A percentile compares a stretch with the other conserved stretches of the same genome.
These are phyloP conservation scores for Drosophila ezoana DNA, from an alignment of 2,888 invertebrate species.

Conservation along the genomic window DNA sequence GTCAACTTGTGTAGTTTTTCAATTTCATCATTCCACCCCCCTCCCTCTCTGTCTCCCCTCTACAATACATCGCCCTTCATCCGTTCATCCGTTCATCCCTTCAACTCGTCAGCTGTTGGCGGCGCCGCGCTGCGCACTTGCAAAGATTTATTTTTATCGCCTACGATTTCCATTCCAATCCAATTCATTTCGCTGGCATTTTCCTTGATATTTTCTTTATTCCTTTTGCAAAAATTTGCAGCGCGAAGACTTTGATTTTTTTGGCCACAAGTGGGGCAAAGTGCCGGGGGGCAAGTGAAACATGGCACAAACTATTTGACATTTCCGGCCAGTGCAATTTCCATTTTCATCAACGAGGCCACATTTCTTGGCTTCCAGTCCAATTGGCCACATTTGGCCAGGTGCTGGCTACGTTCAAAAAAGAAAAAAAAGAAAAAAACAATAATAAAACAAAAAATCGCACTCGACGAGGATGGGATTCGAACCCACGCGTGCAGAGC, in stretches of 20 bases:
- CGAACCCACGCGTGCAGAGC: conserved; percentile 94
- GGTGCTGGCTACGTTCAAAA: conserved; percentile 22
- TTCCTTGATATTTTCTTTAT: conserved; percentile 15
- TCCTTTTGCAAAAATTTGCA: conserved; percentile 31
- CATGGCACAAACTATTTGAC: conserved; percentile 43
- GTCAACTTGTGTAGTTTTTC: conserved; percentile 54
- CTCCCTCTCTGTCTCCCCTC: not conserved
- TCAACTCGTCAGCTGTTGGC: conserved; percentile 67
- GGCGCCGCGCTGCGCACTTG: conserved; percentile 71
- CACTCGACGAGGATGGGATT: conserved; percentile 91
- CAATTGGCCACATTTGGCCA: conserved; percentile 43
- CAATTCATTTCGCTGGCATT: conserved; percentile 69
- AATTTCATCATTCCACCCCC: conserved; percentile 47
- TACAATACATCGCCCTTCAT: not conserved
- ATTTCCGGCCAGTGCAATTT: conserved; percentile 24
- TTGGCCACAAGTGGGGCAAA: conserved; percentile 35
- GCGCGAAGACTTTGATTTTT: conserved; percentile 23
- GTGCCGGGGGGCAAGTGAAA: conserved; percentile 4
- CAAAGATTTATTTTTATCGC: conserved; percentile 84
- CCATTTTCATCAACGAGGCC: conserved; percentile 54
- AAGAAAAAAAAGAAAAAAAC: not conserved
- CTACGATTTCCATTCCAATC: conserved; percentile 81
- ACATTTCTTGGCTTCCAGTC: conserved; percentile 48
- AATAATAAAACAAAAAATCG: not conserved
- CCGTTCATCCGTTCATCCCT: not conserved